Evolutionary conservation across 2,113 vertebrate species (phyloP), one percentile per base, ranked within the genome.

Genomic region (Balaeniceps rex): DNA sequence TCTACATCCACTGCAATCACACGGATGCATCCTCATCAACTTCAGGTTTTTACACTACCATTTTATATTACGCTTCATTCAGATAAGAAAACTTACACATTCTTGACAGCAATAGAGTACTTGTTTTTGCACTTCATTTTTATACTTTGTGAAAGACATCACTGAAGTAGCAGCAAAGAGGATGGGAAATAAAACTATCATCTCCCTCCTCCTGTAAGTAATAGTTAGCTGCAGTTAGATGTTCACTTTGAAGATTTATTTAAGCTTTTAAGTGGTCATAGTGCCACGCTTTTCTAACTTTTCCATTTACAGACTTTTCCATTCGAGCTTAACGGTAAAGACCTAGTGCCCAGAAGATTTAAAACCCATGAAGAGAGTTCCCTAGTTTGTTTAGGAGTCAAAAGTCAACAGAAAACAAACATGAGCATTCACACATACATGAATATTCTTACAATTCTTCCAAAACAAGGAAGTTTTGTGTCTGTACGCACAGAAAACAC

Each of bases 401-500:
- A 38, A 81, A 40, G 17, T 16, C 38, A 36, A n/a, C 19, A 79
- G 31, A 66, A 87, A 69, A 58, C 36, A 61, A 71, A 69, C 18
- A 11, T 0, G 2, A 60, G 11, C 38, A 34, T 55, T 58, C 65
- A 69, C 12, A 36, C 2, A 3, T 1, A 12, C 11, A 25, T 1
- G 3, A 44, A 21, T 6, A 52, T 26, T 57, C 64, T 12, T 11
- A 29, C 28, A 46, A 4, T 14, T 54, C 29, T 33, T 7, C 80
- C 6, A 13, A 83, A 88, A 70, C 21, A n/a, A 65, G 8, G 11
- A 17, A 31, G 19, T 25, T 68, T 52, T 2, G 0, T 21, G 33
- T 14, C 36, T 47, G 11, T 13, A 54, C 19, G 16, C 19, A 12
- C 36, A 74, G 24, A 79, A 85, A 55, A 60, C 9, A 38, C 26